These are phyloP conservation scores for Polypterus bichir DNA, from an alignment of 2,113 vertebrate species.

Conservation along the genomic window DNA sequence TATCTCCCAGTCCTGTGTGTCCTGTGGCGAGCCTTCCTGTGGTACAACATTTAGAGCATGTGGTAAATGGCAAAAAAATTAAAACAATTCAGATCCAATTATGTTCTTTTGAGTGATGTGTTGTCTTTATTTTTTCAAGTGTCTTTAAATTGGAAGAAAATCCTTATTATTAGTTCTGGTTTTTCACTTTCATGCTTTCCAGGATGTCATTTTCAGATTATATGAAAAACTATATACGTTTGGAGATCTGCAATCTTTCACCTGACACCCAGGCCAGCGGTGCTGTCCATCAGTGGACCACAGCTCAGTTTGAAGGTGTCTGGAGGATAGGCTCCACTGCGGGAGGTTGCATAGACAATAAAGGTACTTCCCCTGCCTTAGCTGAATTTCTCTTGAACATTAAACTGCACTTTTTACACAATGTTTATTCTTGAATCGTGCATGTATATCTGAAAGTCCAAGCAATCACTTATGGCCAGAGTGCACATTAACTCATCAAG, in stretches of 20 bases:
- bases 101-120: not conserved
- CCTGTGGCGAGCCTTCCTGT: not conserved
- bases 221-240: conserved; percentile 48
- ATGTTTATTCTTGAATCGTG: too few species aligned
- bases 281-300: conserved; percentile 43
- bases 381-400: too few species aligned
- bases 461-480: too few species aligned
- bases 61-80: not conserved
- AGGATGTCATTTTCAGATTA: conserved; percentile 72
- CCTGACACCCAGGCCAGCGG: conserved; percentile 45
- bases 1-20: not conserved
- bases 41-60: too few species aligned
- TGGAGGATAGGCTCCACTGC: conserved; percentile 56
- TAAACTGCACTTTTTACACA: too few species aligned
- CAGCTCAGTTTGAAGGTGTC: conserved; percentile 41
- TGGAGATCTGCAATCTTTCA: conserved; percentile 67
- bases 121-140: not conserved
- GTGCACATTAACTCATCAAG: too few species aligned
- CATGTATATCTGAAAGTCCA: too few species aligned
- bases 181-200: not conserved
- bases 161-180: too few species aligned
- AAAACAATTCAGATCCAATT: not conserved
- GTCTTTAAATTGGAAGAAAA: too few species aligned
- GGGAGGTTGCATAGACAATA: conserved; percentile 50
- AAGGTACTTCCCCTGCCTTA: conserved; percentile 29